phyloP scores from a whole-genome alignment of 2,888 invertebrate species.

The Leistus spinibarbis region DNA sequence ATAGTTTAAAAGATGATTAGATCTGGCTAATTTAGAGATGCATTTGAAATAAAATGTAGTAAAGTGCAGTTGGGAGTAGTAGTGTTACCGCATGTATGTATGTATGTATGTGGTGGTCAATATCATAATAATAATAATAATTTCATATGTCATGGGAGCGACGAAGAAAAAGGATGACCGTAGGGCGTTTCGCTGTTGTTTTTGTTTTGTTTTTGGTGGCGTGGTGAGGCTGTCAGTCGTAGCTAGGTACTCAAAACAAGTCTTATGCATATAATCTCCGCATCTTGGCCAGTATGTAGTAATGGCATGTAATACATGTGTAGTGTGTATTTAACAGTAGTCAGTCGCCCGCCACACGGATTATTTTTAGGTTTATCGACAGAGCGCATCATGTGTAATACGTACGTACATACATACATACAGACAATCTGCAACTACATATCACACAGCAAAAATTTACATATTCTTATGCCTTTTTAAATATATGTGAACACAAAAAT shows the following conservation, averaged over 20 bases:
- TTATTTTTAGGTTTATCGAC: constrained; percentile 35
- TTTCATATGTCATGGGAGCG: not conserved
- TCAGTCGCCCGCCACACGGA: constrained; percentile 19
- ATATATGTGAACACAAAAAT: not conserved
- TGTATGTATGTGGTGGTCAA: not conserved
- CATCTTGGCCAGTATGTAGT: constrained; percentile 26
- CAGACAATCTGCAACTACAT: constrained; percentile 7
- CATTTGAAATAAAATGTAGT: not conserved
- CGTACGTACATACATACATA: not conserved
- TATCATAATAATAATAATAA: not conserved
- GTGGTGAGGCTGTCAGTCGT: not conserved
- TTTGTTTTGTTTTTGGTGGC: not conserved
- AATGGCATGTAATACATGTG: constrained; percentile 31
- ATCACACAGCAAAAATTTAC: constrained; percentile 27
- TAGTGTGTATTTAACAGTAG: constrained; percentile 31
- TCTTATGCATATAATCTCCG: constrained; percentile 20
- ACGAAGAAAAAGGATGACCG: not conserved
- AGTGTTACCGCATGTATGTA: not conserved
- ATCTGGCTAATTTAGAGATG: not conserved
- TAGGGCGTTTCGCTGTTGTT: not conserved
- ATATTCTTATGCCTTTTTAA: constrained; percentile 5
- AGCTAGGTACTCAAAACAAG: constrained; percentile 5
- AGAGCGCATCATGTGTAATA: not conserved
- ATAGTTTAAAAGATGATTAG: no score
- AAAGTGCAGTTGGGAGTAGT: not conserved